phyloP scores from a whole-genome alignment of 2,888 invertebrate genomes.

The Hipparchia semele region DNA sequence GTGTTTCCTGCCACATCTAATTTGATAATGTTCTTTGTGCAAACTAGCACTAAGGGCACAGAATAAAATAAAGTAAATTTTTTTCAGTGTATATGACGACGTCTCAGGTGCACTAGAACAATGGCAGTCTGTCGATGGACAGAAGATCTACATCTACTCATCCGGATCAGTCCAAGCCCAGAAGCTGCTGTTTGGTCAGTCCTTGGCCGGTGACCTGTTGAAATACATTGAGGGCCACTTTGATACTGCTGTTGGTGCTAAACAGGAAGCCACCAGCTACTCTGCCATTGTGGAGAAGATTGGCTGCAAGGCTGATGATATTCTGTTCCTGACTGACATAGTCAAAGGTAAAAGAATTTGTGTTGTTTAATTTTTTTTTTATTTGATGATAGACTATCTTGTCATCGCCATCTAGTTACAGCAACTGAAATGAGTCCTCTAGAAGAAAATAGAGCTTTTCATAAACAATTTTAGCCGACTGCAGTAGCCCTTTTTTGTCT shows the following conservation, averaged over 20 bases:
- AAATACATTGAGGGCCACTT: conserved; percentile 90
- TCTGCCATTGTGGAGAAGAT: conserved; percentile 88
- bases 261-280: conserved; percentile 91
- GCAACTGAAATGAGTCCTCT: no score
- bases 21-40: no score
- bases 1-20: no score
- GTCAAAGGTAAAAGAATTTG: conserved; percentile 84
- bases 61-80: neutral
- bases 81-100: conserved; percentile 93
- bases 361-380: neutral
- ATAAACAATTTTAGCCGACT: no score
- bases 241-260: conserved; percentile 93
- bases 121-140: conserved; percentile 87
- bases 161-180: conserved; percentile 96
- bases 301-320: conserved; percentile 84
- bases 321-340: conserved; percentile 94
- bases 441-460: no score
- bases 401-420: no score
- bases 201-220: conserved; percentile 89
- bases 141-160: conserved; percentile 92
- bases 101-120: conserved; percentile 88
- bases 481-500: no score
- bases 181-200: conserved; percentile 91
- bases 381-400: no score
- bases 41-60: neutral